A percentile compares a stretch with the other conserved stretches of the same genome.
These are phyloP conservation scores for Campylomormyrus tamandua DNA, from an alignment of 2,113 vertebrate genomes.

Conservation along the genomic window DNA sequence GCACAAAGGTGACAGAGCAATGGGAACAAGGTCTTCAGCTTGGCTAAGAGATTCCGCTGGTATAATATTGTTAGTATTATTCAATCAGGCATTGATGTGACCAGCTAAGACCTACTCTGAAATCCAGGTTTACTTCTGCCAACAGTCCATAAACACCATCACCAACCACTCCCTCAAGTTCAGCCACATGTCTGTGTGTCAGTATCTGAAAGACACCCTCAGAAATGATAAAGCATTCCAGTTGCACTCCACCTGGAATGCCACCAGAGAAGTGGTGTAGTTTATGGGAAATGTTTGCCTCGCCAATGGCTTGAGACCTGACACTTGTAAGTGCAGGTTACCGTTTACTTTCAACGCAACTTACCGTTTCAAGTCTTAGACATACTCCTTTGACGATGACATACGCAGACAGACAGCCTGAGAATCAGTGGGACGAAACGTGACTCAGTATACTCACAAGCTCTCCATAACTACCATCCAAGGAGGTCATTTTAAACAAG, in stretches of 20 bases:
- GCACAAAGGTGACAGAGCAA: neutral
- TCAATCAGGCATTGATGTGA: neutral
- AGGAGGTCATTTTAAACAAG: neutral
- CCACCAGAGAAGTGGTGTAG: neutral
- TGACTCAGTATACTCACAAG: neutral
- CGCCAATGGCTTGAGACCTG: neutral
- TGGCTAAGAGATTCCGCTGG: neutral
- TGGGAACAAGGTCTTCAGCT: too few species aligned
- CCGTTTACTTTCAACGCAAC: neutral
- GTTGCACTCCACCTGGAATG: neutral
- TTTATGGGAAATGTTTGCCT: neutral
- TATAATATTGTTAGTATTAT: neutral
- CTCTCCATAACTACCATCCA: neutral
- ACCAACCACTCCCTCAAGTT: neutral
- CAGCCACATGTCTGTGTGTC: neutral
- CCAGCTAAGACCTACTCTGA: neutral
- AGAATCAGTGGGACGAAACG: neutral
- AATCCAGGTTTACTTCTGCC: neutral
- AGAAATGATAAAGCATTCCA: neutral
- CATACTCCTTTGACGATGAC: neutral
- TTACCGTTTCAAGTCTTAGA: neutral
- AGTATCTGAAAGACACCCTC: neutral
- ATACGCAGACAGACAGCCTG: neutral
- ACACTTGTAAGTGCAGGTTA: neutral
- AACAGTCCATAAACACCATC: neutral